Base-by-base conservation (phyloP, 2,113 vertebrate species). In the Daboia siamensis region DNA sequence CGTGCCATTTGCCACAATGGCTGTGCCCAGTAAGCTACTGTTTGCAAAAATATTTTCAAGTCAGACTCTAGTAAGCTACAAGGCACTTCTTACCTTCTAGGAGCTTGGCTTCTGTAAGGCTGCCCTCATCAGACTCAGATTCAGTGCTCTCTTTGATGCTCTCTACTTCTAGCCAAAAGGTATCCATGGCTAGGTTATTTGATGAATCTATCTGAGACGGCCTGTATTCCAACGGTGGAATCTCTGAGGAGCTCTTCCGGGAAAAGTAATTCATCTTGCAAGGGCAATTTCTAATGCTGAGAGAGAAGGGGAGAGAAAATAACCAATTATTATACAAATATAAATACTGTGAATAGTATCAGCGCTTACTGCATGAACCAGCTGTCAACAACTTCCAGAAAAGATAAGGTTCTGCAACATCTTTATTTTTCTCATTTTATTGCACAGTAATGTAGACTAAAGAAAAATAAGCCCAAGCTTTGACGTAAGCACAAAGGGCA, bases 101-200 rank as follows among this genome's bases (percentile, higher is more conserved):
- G 20, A 98, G 97, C 95, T 96, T 97, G 91, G 98, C 97, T 94
- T 98, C 98, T 55, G 97, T 95, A 86, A 97, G 94, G 93, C 92
- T 93, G 95, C 97, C 92, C 90, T 98, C 98, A 3, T 98, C 97
- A 91, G 98, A 97, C 33, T 97, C 93, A 3, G 95, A 95, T 93
- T 97, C 97, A 90, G 96, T 55, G 57, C 97, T 98, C 97, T 98
- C 98, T 54, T 97, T 98, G 90, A 98, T 99, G 96, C 95, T 98
- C 96, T 99, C 98, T 91, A 98, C 98, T 96, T 99, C 98, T 91
- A 97, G 97, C 99, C 98, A 99, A 95, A 99, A 99, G 52, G 98
- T 98, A 94, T 98, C 98, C 97, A 98, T 96, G 93, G 98, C 98
- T 92, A 98, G 96, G 93, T 96, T 98, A 95, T 98, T 98, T 0